A percentile compares a stretch with the other conserved stretches of the same genome.
These are phyloP conservation scores for Chironomus tepperi DNA, from an alignment of 1,140 invertebrate species.

Conservation along the genomic window DNA sequence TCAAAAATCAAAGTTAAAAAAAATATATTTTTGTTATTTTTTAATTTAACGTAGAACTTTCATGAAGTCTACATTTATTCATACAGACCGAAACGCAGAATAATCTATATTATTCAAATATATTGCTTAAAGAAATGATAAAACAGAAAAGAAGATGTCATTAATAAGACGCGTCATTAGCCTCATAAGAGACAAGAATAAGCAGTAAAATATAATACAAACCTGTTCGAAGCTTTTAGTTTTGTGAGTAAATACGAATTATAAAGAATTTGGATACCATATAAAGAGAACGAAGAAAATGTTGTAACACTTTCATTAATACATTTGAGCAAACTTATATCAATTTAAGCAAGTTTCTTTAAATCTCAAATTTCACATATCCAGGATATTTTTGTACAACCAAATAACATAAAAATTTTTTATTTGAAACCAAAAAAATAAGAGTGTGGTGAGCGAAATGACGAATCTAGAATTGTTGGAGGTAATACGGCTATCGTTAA, in stretches of 20 bases:
- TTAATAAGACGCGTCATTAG: constrained; percentile 18
- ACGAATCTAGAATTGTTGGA: constrained; percentile 68
- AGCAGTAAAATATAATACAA: constrained; percentile 3
- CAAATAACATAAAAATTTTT: background rate
- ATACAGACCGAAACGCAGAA: no score
- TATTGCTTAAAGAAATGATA: no score
- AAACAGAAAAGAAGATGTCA: background rate
- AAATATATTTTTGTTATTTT: no score
- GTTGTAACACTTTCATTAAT: background rate
- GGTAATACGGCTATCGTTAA: constrained; percentile 55
- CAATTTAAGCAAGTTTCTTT: constrained; percentile 17
- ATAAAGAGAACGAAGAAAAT: no score
- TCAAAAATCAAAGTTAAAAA: no score
- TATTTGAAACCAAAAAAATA: constrained; percentile 31
- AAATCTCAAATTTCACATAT: background rate
- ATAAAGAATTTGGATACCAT: no score
- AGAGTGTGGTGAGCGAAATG: constrained; percentile 72
- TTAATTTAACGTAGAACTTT: no score
- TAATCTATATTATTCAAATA: no score
- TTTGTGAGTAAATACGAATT: no score
- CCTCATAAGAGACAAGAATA: constrained; percentile 25
- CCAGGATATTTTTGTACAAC: no score
- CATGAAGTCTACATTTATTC: no score
- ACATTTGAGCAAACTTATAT: constrained; percentile 6
- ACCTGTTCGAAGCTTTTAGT: background rate